Evolutionary conservation across 2,113 vertebrate genomes (phyloP).

Genomic region (Cyprinodon tularosa): DNA sequence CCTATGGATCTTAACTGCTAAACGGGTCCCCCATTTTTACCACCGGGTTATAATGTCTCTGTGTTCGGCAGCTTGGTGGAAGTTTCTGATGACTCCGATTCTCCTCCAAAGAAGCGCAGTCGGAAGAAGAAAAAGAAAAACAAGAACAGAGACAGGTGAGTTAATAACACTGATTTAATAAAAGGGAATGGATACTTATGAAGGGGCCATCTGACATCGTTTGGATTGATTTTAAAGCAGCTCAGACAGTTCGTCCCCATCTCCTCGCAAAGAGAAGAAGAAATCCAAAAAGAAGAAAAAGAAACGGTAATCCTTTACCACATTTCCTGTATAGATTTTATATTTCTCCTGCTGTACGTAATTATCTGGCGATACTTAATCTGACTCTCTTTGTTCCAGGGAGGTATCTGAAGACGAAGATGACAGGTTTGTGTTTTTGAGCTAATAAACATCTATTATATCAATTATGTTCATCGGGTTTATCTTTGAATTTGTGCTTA

Average conservation of each 20-base stretch:
- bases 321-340: accelerated
- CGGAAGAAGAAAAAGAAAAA: constrained; percentile 95
- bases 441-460: too few species aligned
- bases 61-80: constrained; percentile 80
- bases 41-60: neutral
- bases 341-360: neutral
- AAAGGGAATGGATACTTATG: neutral
- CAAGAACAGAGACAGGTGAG: constrained; percentile 83
- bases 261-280: constrained; percentile 84
- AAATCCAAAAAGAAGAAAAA: constrained; percentile 88
- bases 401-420: constrained; percentile 65
- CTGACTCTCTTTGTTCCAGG: constrained; percentile 52
- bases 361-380: neutral
- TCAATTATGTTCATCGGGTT: neutral
- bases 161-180: accelerated
- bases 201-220: neutral
- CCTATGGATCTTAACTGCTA: neutral
- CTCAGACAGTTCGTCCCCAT: constrained; percentile 85
- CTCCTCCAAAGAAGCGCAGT: constrained; percentile 83
- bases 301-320: constrained; percentile 75
- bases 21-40: too few species aligned
- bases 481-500: neutral
- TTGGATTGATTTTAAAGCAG: constrained; percentile 60
- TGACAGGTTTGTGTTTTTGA: constrained; percentile 47
- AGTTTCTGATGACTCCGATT: constrained; percentile 83